phyloP scores from a whole-genome alignment of 2,797 vertebrate genomes.

The Tympanoctomys barrerae region DNA sequence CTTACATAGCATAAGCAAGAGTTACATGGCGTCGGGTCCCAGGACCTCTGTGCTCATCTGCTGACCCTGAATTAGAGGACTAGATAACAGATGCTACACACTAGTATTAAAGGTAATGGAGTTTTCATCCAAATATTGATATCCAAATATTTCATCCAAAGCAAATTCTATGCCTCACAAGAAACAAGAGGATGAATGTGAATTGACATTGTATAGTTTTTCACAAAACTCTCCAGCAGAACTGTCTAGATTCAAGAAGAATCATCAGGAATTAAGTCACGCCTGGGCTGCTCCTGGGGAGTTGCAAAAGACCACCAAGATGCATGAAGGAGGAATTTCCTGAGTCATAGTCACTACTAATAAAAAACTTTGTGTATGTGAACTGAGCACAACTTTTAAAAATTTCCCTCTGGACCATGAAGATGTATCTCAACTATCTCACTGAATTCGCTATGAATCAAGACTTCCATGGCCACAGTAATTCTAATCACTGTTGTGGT shows the following conservation, averaged over 20 bases:
- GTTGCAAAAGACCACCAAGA: not conserved
- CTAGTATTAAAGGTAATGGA: not conserved
- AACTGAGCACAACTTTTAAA: not conserved
- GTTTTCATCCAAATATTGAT: not conserved
- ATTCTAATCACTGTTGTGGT: not conserved
- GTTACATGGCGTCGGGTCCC: not conserved
- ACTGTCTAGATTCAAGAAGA: not conserved
- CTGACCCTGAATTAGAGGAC: not conserved
- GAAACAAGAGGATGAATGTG: not conserved
- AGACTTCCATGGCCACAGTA: not conserved
- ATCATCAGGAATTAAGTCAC: not conserved
- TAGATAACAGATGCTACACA: not conserved
- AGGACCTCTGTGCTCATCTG: not conserved
- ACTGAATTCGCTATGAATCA: not conserved
- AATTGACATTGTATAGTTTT: not conserved
- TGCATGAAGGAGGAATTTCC: rapidly evolving
- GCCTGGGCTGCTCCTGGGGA: rapidly evolving
- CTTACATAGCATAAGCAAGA: not conserved
- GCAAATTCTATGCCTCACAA: not conserved
- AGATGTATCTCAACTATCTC: not conserved
- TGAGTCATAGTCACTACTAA: not conserved
- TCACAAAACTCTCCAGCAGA: not conserved
- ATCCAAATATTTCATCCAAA: not conserved
- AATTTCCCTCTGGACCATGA: not conserved
- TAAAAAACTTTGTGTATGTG: not conserved